Evolutionary conservation across 2,888 invertebrate genomes (phyloP).

Genomic region (Scrobipalpa atriplicella): DNA sequence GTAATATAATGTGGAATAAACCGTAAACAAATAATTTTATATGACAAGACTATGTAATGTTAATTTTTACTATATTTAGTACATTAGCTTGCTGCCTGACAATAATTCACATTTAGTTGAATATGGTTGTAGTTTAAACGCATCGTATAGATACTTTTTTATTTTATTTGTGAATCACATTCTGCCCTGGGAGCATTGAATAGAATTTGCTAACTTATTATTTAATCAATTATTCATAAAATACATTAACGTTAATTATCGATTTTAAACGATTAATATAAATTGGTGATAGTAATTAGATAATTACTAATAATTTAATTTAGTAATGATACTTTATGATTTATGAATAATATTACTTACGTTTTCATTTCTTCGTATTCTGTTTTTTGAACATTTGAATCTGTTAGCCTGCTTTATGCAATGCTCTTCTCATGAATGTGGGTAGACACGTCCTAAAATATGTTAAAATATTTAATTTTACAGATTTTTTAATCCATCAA

Average conservation of each 20-base stretch:
- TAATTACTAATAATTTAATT: conserved; percentile 24
- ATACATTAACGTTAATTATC: conserved; percentile 10
- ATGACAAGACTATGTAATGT: conserved; percentile 62
- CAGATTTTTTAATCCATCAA: too few species aligned
- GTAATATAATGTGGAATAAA: neutral
- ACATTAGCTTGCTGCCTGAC: conserved; percentile 69
- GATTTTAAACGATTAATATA: conserved; percentile 17
- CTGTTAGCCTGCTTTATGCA: conserved; percentile 35
- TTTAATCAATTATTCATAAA: conserved; percentile 15
- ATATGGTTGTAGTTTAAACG: conserved; percentile 50
- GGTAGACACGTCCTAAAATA: neutral
- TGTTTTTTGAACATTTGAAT: neutral
- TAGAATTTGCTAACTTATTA: conserved; percentile 41
- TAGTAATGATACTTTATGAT: conserved; percentile 19
- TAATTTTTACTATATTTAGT: conserved; percentile 53
- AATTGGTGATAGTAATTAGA: conserved; percentile 31
- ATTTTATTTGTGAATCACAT: conserved; percentile 46
- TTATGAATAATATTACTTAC: neutral
- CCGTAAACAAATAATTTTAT: conserved; percentile 46
- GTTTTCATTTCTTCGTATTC: neutral
- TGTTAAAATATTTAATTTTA: too few species aligned
- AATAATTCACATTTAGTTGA: conserved; percentile 66
- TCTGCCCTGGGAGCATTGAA: conserved; percentile 50
- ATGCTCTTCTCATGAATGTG: conserved; percentile 32
- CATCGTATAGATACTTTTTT: conserved; percentile 38